Percentiles rank a stretch among this genome's conserved stretches.
These are phyloP conservation scores for Marmota flaviventris DNA, from an alignment of 2,113 vertebrate species.

Conservation along the genomic window DNA sequence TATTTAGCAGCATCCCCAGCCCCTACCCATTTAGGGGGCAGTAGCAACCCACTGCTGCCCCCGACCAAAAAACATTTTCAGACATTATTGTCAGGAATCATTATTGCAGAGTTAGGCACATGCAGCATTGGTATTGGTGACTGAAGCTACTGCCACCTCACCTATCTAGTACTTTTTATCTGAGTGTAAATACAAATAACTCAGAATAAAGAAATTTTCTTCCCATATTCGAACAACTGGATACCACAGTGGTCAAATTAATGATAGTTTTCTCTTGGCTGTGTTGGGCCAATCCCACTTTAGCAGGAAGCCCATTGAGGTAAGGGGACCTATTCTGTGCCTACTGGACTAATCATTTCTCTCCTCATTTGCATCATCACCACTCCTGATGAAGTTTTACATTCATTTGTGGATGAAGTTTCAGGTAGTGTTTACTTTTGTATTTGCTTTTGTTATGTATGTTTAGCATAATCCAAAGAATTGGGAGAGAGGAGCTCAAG, in stretches of 20 bases:
- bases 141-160: not conserved
- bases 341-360: not conserved
- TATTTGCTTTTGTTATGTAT: not conserved
- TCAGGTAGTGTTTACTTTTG: not conserved
- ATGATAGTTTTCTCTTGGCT: not conserved
- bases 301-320: not conserved
- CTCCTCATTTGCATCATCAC: no score
- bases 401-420: not conserved
- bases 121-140: not conserved
- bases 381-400: not conserved
- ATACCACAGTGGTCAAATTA: not conserved
- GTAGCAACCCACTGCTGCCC: not conserved
- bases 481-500: not conserved
- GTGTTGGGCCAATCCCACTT: not conserved
- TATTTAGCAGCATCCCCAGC: not conserved
- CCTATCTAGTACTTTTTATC: not conserved
- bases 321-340: not conserved
- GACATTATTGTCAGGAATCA: not conserved
- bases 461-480: not conserved
- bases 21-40: not conserved
- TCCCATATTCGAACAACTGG: not conserved
- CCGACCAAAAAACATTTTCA: not conserved
- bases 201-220: not conserved
- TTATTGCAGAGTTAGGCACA: not conserved
- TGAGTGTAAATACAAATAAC: not conserved